Evolutionary conservation across 2,797 vertebrate species (phyloP), one percentile per base, ranked within the genome.

Genomic region (Tachyglossus aculeatus): DNA sequence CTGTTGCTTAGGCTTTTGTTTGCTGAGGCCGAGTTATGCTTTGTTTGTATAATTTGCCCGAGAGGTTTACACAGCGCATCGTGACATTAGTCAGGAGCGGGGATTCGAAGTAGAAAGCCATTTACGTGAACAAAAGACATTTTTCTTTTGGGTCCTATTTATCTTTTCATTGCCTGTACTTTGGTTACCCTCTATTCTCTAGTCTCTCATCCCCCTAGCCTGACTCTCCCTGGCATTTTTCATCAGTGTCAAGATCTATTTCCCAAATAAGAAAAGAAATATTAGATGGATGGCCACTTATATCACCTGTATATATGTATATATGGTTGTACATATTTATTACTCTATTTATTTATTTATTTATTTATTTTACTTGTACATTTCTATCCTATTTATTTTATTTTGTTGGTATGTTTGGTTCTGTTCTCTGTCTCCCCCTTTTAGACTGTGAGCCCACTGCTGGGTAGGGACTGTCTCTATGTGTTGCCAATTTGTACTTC

Each of bases 11-110:
- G 77, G 55, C 76, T 71, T 89, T 88, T 88, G 74, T 89, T 87
- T 88, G 78, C 74, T 68, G 74, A 88, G 83, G 82, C 84, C 85
- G 10, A 92, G 81, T 89, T 87, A 84, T 60, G 78, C 81, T 87
- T 85, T 88, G 78, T 90, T 89, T 88, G 68, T 87, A 74, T 72
- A 89, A 79, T 87, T 82, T 83, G 80, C 78, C 81, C 74, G 74
- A 74, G 88, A 56, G 70, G 68, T 88, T 89, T 88, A 71, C 65
- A 66, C 59, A 85, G 58, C 65, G 71, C 41, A 41, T 33, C 9
- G 7, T 86, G 80, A 85, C 83, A 79, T 88, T 81, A 82, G 77
- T 86, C 84, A 86, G 53, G 38, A 81, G 62, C 58, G 85, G 78
- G 74, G 50, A 58, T 71, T 74, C 73, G 74, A 77, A 85, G 60